phyloP scores from a whole-genome alignment of 2,797 vertebrate genomes.

The Spizella passerina region DNA sequence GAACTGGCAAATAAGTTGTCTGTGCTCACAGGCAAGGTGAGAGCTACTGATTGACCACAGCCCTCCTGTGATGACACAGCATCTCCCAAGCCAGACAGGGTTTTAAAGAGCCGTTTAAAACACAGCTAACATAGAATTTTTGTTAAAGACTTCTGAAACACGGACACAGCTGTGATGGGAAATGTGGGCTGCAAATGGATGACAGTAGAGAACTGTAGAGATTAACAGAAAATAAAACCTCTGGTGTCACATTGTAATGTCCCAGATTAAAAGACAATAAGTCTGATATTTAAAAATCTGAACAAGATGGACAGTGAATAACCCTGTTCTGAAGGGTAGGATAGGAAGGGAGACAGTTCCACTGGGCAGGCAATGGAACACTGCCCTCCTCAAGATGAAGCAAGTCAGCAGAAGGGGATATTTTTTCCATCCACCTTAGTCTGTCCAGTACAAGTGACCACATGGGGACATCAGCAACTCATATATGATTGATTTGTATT shows the following conservation, averaged over 20 bases:
- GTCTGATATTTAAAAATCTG: background rate
- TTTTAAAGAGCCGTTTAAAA: background rate
- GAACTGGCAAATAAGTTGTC: background rate
- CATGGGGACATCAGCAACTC: background rate
- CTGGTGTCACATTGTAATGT: background rate
- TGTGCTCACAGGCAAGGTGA: background rate
- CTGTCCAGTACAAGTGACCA: background rate
- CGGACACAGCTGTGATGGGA: background rate
- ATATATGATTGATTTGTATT: background rate
- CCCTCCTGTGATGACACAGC: background rate
- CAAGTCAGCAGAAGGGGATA: background rate
- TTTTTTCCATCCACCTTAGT: background rate
- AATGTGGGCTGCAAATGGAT: background rate
- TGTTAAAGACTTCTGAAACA: background rate
- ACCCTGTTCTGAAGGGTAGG: background rate
- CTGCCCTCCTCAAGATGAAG: background rate
- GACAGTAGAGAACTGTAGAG: background rate
- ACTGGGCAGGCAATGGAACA: background rate
- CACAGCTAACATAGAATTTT: background rate
- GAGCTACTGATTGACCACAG: background rate
- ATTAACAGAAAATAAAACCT: background rate
- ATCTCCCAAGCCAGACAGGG: background rate
- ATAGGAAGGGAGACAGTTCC: background rate
- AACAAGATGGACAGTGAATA: background rate
- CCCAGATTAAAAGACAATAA: background rate